Evolutionary conservation across 92 coral and sea anemone species (phyloP), one percentile per base, ranked within the genome.

Genomic region (Phenganax subtilis): DNA sequence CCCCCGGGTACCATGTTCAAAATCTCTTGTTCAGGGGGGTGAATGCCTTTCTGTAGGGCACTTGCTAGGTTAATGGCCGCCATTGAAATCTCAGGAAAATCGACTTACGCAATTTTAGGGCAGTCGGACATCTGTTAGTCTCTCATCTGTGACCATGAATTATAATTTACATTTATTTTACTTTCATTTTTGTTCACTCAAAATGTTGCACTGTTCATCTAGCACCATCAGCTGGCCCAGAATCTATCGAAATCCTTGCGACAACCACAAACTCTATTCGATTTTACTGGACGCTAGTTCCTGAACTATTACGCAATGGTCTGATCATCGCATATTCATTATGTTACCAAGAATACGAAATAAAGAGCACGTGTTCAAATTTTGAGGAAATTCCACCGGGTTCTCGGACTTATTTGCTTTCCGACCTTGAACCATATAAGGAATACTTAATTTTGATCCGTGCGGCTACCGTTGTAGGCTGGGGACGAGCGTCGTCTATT

Each of bases 171-270:
- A 37, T 37, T 37, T 6, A 37, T 37, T 59, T 59, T 59, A n/a
- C 65, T 10, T 59, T 25, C 17, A 10, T 59, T 14, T 25, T 15
- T 59, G 16, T 25, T 10, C 12, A n/a, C 17, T 47, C 15, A 37
- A 1, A 71, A 8, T 16, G 16, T 11, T 71, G 8, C 47, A 37
- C 17, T 44, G 11, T 14, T 53, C 10, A 53, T 28, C 14, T 59
- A 77, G 82, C 72, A 12, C 82, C 82, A 37, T 59, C 72, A 10
- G 47, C 70, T 44, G 56, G 82, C 16, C 82, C 82, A 59, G 82
- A 77, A 31, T 25, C 69, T 15, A 77, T 77, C 20, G 71, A 77
- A 14, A 14, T 77, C 72, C n/a, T 59, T 25, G 71, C 25, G 9
- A 77, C 82, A 59, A 77, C 82, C 16, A 31, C 71, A 37, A 51